Base-by-base conservation (phyloP, 2,797 vertebrate species). In the Aeoliscus strigatus region DNA sequence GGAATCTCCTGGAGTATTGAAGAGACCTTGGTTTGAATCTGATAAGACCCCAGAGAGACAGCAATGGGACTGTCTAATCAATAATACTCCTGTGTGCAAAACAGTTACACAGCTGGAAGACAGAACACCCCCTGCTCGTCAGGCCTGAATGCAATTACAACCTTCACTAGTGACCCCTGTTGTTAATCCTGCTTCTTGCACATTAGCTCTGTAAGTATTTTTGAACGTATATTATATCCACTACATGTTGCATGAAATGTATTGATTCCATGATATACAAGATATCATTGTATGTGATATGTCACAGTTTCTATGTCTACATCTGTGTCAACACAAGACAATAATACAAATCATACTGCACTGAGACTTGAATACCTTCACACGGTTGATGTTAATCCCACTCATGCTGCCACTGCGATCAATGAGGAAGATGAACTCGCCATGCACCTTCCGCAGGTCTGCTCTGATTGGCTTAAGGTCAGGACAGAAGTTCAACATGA, bases 401-500 rank as follows among this genome's bases (percentile, higher is more conserved):
- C 88, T 93, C 94, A 96, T 95, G 74, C 91, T 96, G 53, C 89
- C 89, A 2, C 93, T 97, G 64, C 91, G 81, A 66, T 97, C 94
- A 0, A 99, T 51, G 21, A 98, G 93, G 82, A 99, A 97, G 81
- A 98, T 88, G 14, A 96, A 97, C 71, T 99, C 96, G 0, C 96
- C 92, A 0, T 93, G 91, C 37, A 89, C 81, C 66, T 83, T 89
- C 49, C 56, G 84, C 48, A 94, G 87, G 75, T 90, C 91, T 0
- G 91, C 88, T 50, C 90, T 89, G 39, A 78, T 17, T 0, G 82
- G 73, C 54, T 90, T 86, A 32, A 97, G 67, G 74, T 98, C 85
- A 0, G 96, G 96, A 28, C 93, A 98, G 70, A 97, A 97, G 79
- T 96, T 98, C 39, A 99, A 71, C 94, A 97, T 98, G 65, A 93